Evolutionary conservation across 2,888 invertebrate genomes (phyloP).

Genomic region (Agrotis clavis): DNA sequence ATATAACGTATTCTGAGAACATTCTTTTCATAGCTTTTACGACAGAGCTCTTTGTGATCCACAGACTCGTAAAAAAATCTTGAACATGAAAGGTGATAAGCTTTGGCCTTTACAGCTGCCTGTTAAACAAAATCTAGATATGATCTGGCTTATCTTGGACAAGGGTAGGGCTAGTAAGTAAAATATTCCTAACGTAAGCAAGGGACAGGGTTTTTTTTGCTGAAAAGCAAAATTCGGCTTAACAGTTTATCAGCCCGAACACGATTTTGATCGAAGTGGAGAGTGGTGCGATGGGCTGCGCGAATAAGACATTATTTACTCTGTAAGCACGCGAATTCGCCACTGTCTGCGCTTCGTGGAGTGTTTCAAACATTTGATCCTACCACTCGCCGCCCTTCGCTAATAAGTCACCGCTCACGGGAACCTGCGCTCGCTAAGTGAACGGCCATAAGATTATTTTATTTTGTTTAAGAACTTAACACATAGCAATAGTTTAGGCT

Average conservation of each 20-base stretch:
- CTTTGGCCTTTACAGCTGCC: conserved; percentile 37
- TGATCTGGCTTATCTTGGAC: conserved; percentile 32
- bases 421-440: too few relatives aligned
- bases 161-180: conserved; percentile 23
- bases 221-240: conserved; percentile 2
- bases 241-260: background rate
- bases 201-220: background rate
- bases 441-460: too few relatives aligned
- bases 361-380: too few relatives aligned
- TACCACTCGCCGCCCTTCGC: too few relatives aligned
- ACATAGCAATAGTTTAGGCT: too few relatives aligned
- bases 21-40: conserved; percentile 17
- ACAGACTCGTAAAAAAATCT: conserved; percentile 40
- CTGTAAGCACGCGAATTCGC: too few relatives aligned
- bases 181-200: conserved; percentile 21
- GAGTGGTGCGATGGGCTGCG: too few relatives aligned
- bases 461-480: too few relatives aligned
- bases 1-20: conserved; percentile 24
- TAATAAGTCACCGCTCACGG: too few relatives aligned
- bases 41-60: conserved; percentile 23
- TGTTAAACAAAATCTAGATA: conserved; percentile 41
- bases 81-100: conserved; percentile 34
- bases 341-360: too few relatives aligned
- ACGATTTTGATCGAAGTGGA: too few relatives aligned
- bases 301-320: too few relatives aligned